phyloP scores from a whole-genome alignment of 2,797 vertebrate species.

The Gallinago stenura region DNA sequence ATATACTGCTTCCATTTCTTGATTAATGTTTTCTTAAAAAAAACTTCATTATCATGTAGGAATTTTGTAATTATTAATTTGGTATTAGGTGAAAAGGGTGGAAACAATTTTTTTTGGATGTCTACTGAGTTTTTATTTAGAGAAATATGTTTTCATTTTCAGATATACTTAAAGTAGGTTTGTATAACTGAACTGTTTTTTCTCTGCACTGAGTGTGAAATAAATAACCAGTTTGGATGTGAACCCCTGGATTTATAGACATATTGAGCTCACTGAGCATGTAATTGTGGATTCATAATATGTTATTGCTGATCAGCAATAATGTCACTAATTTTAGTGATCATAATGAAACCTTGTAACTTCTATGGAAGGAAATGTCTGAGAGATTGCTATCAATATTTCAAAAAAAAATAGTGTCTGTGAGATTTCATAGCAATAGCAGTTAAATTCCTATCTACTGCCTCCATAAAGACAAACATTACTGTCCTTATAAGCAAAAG shows the following conservation, averaged over 20 bases:
- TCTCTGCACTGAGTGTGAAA: not conserved
- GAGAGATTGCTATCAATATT: not conserved
- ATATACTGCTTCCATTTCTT: not conserved
- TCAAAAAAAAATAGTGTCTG: not conserved
- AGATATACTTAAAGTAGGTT: not conserved
- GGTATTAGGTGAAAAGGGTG: not conserved
- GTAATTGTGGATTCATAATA: not conserved
- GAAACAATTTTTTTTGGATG: not conserved
- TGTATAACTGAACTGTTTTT: not conserved
- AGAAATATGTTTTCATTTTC: not conserved
- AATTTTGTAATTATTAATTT: not conserved
- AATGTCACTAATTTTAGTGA: not conserved
- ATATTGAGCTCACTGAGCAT: not conserved
- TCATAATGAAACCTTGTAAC: not conserved
- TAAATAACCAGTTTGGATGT: not conserved
- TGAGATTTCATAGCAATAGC: not conserved
- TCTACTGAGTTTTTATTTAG: not conserved
- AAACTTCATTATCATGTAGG: not conserved
- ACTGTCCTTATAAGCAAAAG: not conserved
- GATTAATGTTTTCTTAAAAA: not conserved
- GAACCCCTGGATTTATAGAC: not conserved
- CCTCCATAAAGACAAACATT: not conserved
- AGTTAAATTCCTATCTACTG: not conserved
- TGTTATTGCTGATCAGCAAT: not conserved
- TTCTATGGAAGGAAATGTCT: not conserved